phyloP scores from a whole-genome alignment of 2,797 vertebrate genomes.

The Cyclura pinguis region DNA sequence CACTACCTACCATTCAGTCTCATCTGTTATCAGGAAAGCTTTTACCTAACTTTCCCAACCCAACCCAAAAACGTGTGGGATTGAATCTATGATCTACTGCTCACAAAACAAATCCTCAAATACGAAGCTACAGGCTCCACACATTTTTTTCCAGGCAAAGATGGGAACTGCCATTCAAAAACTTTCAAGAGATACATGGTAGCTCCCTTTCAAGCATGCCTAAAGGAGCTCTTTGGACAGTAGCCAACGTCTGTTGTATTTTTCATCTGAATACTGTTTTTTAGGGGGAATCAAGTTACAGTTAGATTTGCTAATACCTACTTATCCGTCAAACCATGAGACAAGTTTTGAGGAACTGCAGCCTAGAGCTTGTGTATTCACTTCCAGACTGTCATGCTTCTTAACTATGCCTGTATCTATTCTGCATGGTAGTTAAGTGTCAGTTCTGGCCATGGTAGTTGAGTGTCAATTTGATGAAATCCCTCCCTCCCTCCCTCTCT shows the following conservation, averaged over 20 bases:
- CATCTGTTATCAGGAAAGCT: too few species aligned
- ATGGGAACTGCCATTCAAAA: neutral
- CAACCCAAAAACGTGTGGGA: neutral
- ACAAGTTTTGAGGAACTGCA: accelerated
- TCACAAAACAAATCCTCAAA: neutral
- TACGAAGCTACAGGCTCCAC: neutral
- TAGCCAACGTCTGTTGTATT: neutral
- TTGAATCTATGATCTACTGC: neutral
- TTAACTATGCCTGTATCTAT: conserved; percentile 6
- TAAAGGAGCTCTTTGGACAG: neutral
- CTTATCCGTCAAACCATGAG: neutral
- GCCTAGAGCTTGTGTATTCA: neutral
- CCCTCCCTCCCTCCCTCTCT: neutral
- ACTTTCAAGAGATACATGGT: neutral
- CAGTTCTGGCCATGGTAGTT: neutral
- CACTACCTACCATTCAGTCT: too few species aligned
- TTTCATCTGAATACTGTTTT: neutral
- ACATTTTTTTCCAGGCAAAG: neutral
- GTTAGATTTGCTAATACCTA: neutral
- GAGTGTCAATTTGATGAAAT: neutral
- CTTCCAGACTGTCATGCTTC: neutral
- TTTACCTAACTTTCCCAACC: neutral
- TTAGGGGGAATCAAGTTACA: too few species aligned
- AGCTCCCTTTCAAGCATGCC: neutral
- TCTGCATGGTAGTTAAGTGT: neutral